These are phyloP conservation scores for Bombylius discolor DNA, from an alignment of 2,888 invertebrate genomes.

Conservation along the genomic window DNA sequence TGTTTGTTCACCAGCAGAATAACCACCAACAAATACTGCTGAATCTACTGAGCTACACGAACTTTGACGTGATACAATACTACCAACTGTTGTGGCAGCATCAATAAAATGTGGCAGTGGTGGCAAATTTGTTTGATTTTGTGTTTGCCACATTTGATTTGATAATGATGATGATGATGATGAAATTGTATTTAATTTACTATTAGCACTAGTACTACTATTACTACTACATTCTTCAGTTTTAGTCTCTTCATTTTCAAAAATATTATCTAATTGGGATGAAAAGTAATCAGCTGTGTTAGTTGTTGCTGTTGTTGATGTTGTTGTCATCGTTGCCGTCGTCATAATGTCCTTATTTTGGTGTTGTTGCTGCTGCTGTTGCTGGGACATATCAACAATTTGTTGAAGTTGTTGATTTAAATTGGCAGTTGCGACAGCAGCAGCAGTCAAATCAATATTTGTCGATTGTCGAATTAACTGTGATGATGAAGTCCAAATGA, in stretches of 20 bases:
- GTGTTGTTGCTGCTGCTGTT: neutral
- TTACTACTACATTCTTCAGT: constrained; percentile 20
- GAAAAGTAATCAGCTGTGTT: constrained; percentile 50
- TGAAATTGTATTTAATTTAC: neutral
- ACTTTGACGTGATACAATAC: constrained; percentile 43
- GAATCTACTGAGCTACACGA: constrained; percentile 66
- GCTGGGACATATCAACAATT: neutral
- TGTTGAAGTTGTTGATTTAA: neutral
- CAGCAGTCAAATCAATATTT: neutral
- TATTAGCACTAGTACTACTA: neutral
- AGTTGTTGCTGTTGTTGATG: constrained; percentile 15
- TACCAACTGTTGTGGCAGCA: too few species aligned
- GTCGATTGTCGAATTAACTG: constrained; percentile 34
- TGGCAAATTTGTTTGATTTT: too few species aligned
- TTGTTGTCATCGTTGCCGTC: neutral
- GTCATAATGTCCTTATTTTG: neutral
- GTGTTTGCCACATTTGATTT: neutral
- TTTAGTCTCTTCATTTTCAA: constrained; percentile 48
- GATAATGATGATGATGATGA: too few species aligned
- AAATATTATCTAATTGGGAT: constrained; percentile 54
- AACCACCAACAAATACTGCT: constrained; percentile 50
- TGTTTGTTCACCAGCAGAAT: constrained; percentile 34
- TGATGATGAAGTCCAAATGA: constrained; percentile 33
- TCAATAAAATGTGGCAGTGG: too few species aligned
- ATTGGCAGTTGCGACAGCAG: too few species aligned